Conservation (phyloP, 2,113 vertebrate species). For the Pluvianellus socialis region DNA sequence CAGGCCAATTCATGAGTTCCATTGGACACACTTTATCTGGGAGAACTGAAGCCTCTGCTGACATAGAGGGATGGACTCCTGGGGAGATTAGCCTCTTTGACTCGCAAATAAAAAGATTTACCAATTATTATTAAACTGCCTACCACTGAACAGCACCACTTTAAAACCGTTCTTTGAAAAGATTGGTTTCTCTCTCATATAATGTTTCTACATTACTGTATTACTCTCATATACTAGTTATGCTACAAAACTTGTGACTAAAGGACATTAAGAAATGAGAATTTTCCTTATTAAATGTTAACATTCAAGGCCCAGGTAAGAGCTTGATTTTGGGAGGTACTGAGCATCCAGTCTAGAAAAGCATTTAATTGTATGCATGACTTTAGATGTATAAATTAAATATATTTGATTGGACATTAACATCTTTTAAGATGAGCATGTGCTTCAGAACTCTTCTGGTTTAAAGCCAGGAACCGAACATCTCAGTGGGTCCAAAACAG, state of each 20-base stretch:
- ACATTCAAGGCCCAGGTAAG: background rate
- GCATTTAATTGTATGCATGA: background rate
- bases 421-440: background rate
- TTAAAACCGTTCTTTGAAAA: background rate
- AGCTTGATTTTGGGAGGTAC: background rate
- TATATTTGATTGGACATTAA: background rate
- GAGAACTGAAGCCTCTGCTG: background rate
- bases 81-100: background rate
- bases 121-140: background rate
- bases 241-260: background rate
- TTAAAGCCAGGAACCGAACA: background rate
- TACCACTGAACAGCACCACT: background rate
- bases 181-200: background rate
- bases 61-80: background rate
- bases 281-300: background rate
- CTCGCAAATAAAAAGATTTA: background rate
- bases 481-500: background rate
- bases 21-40: background rate
- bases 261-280: background rate
- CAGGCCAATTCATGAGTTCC: background rate
- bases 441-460: background rate
- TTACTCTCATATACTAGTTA: background rate
- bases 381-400: background rate
- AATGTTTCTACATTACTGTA: background rate
- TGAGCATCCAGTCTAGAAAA: background rate